Conservation (phyloP, 2,113 vertebrate genomes). For the Muntiacus muntjak region DNA sequence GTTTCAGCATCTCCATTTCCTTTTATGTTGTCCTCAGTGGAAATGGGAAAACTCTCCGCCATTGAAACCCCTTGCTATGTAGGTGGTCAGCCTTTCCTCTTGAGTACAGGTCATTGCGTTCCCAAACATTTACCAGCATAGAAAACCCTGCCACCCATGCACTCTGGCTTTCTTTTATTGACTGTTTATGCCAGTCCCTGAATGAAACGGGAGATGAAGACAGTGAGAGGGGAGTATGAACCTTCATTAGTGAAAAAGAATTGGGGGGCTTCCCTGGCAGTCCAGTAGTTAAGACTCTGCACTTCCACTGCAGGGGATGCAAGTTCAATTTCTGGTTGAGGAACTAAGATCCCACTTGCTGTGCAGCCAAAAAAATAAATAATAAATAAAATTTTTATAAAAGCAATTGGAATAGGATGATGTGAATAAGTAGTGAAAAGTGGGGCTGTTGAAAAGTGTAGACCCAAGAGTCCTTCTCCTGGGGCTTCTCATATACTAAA, state of each 20-base stretch:
- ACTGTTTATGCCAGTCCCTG: neutral
- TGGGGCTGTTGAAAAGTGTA: neutral
- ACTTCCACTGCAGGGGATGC: neutral
- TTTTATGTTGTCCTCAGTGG: neutral
- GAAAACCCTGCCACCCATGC: neutral
- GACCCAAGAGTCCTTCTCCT: neutral
- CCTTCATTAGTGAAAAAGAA: neutral
- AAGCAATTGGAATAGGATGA: neutral
- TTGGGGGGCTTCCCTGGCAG: neutral
- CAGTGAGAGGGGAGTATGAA: neutral
- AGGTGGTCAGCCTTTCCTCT: neutral
- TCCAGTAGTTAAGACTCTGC: neutral
- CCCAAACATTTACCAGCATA: constrained; percentile 10
- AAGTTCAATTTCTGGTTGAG: neutral
- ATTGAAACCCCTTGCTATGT: neutral
- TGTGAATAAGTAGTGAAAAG: neutral
- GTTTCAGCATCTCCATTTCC: neutral
- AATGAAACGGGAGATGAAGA: neutral
- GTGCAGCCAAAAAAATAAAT: neutral
- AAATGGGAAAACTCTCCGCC: neutral
- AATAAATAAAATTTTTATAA: neutral
- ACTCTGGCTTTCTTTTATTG: neutral
- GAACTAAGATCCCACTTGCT: neutral
- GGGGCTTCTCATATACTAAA: neutral
- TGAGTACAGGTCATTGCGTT: neutral